Percentiles rank a stretch among this genome's conserved stretches.
Conservation (phyloP, 2,888 invertebrate genomes). For the Torymus tubicola region DNA sequence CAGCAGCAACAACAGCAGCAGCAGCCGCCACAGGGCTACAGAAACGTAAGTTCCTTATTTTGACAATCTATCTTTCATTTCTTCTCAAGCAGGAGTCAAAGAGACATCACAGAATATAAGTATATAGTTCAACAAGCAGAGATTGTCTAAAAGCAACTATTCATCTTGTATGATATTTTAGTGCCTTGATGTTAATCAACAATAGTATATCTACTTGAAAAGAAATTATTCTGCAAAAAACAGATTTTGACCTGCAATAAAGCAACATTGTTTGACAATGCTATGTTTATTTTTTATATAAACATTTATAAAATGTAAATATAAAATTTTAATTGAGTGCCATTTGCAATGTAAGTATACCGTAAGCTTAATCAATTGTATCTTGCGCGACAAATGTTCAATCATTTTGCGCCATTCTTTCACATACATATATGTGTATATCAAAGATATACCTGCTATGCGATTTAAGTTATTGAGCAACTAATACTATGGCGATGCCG, state of each 20-base stretch:
- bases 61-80: conserved; percentile 3
- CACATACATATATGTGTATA: no score
- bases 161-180: conserved; percentile 26
- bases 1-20: no score
- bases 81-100: conserved; percentile 28
- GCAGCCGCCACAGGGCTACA: conserved; percentile 65
- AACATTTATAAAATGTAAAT: neutral
- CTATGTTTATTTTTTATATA: conserved; percentile 8
- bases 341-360: conserved; percentile 42
- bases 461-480: no score
- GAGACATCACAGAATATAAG: neutral
- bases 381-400: neutral
- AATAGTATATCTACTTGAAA: conserved; percentile 28
- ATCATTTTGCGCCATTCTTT: no score
- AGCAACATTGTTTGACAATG: conserved; percentile 1
- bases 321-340: conserved; percentile 29
- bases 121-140: conserved; percentile 24
- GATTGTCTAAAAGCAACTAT: conserved; percentile 7
- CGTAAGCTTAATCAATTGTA: neutral
- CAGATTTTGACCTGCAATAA: conserved; percentile 10
- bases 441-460: no score
- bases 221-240: conserved; percentile 15
- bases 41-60: conserved; percentile 70
- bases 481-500: neutral
- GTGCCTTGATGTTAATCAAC: conserved; percentile 24